phyloP scores from a whole-genome alignment of 1,140 invertebrate species.

The Heliconius hermathena region DNA sequence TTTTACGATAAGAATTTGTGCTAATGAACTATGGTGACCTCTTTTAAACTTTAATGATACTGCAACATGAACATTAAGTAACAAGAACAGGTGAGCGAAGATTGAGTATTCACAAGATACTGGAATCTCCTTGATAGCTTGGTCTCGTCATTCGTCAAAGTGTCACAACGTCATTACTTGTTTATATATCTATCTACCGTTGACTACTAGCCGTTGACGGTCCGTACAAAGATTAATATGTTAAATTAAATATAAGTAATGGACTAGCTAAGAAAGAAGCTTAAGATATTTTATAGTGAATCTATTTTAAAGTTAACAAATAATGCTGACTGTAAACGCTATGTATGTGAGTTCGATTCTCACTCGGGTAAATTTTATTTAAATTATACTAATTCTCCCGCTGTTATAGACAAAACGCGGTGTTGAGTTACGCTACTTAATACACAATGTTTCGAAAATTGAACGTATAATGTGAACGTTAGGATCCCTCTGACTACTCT shows the following conservation, averaged over 20 bases:
- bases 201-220: conserved; percentile 4
- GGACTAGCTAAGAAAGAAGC: neutral
- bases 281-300: neutral
- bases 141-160: conserved; percentile 6
- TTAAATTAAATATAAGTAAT: neutral
- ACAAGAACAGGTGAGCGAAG: neutral
- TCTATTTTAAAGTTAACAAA: too few relatives aligned
- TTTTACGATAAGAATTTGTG: too few relatives aligned
- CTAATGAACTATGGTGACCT: too few relatives aligned
- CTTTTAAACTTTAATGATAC: neutral
- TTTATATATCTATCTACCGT: neutral
- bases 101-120: conserved; percentile 12
- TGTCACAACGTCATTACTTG: conserved; percentile 1
- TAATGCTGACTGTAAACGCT: too few relatives aligned
- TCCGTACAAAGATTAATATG: neutral
- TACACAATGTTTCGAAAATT: too few relatives aligned
- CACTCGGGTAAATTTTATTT: too few relatives aligned
- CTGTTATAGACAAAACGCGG: too few relatives aligned
- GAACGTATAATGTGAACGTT: too few relatives aligned
- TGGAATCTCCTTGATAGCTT: neutral
- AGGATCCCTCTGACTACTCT: too few relatives aligned
- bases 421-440: too few relatives aligned
- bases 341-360: too few relatives aligned
- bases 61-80: neutral
- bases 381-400: too few relatives aligned